A percentile compares a stretch with the other conserved stretches of the same genome.
These are phyloP conservation scores for Ahaetulla prasina DNA, from an alignment of 2,113 vertebrate genomes.

Conservation along the genomic window DNA sequence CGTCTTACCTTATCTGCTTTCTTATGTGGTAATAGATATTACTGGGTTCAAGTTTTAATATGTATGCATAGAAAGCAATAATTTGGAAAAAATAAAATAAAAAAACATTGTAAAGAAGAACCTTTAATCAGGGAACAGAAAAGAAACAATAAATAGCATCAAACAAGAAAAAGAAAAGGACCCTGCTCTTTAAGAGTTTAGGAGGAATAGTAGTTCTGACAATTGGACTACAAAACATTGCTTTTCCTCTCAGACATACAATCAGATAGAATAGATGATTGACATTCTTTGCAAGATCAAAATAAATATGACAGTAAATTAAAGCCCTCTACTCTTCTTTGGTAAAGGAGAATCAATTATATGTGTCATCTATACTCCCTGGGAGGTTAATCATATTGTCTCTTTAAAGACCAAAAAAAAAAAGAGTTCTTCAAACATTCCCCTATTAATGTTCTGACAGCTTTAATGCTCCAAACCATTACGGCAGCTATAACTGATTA, in stretches of 20 bases:
- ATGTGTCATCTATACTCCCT: neutral
- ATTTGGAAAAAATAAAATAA: neutral
- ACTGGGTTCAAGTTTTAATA: neutral
- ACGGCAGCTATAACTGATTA: neutral
- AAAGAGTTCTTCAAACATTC: neutral
- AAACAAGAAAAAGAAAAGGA: neutral
- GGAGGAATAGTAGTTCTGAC: neutral
- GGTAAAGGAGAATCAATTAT: neutral
- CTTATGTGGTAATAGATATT: neutral
- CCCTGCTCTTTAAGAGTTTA: neutral
- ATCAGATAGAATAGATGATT: constrained; percentile 25
- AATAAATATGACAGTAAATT: constrained; percentile 20
- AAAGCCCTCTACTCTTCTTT: constrained; percentile 11
- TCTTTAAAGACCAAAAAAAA: constrained; percentile 4
- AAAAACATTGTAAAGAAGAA: neutral
- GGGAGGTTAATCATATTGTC: neutral
- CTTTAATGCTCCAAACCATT: constrained; percentile 4
- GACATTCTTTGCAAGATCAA: constrained; percentile 15
- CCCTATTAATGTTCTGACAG: neutral
- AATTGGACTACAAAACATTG: constrained; percentile 1
- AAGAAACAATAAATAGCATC: neutral
- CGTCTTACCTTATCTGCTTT: neutral
- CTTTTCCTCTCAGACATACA: neutral
- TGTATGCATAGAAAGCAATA: neutral
- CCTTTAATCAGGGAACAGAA: accelerated